Evolutionary conservation across 2,113 vertebrate species (phyloP), one percentile per base, ranked within the genome.

Genomic region (Poeciliopsis turrubarensis): DNA sequence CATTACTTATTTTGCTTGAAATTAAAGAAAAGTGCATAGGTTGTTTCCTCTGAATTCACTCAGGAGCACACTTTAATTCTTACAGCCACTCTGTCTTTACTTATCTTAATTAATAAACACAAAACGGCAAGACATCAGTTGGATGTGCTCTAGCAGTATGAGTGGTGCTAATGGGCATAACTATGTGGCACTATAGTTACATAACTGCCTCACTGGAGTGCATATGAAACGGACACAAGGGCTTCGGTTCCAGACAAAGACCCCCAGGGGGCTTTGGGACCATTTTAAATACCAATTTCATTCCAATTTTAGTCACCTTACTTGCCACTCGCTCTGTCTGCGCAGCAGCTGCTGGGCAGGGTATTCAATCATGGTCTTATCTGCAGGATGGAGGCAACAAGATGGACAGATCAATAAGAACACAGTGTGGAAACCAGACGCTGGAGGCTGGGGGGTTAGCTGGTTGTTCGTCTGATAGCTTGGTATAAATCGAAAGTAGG

Each of bases 351-450:
- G 89, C 79, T 32, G 68, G 47, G 83, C 39, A 12, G 63, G 77
- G n/a, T 61, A 61, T 83, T 92, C 87, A 89, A 86, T 92, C 86
- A 83, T 61, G 31, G 79, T 57, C 79, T 84, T 79, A 37, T 89
- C 84, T 69, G 62, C 0, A 12, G 63, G 54, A 79, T 80, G 15
- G 66, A 60, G 66, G 73, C 75, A 64, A 60, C 66, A 83, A 82
- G 81, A 89, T 75, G 78, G 85, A 80, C 86, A 81, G 83, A 91
- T 91, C 86, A 88, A 89, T 93, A 86, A 84, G 77, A 89, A 83
- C 71, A 69, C 68, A 77, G 72, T 57, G 1, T 6, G 74, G 61
- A 70, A 72, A 74, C 67, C 70, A 78, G 73, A 74, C 41, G 32
- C 75, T 62, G 54, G 60, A 79, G 82, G 39, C 34, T 1, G 39